phyloP scores from a whole-genome alignment of 1,140 invertebrate species.

The Cyphomyrmex costatus region DNA sequence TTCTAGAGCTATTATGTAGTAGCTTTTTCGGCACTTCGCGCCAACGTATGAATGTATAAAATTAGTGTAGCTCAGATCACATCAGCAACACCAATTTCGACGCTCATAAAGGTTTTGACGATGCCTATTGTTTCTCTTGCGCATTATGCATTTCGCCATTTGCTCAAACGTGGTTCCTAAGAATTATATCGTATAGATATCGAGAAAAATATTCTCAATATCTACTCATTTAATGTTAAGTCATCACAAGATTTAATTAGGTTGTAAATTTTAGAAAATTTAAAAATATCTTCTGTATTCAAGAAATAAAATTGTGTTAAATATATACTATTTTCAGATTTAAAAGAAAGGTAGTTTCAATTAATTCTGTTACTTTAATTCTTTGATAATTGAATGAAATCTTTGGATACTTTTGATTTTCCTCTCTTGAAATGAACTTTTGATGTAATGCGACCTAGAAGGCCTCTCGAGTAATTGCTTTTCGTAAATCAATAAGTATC shows the following conservation, averaged over 20 bases:
- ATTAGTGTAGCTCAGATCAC: slow-evolving; percentile 16
- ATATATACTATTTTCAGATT: not conserved
- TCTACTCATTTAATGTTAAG: not conserved
- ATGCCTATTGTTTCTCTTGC: slow-evolving; percentile 20
- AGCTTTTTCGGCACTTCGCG: slow-evolving; percentile 9
- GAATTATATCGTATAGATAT: not conserved
- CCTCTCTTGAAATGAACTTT: slow-evolving; percentile 40
- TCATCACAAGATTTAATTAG: not conserved
- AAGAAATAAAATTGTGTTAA: slow-evolving; percentile 1
- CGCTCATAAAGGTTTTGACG: slow-evolving; percentile 22
- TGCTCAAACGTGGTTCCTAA: not conserved
- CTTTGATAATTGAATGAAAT: not conserved
- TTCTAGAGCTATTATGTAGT: slow-evolving; percentile 17
- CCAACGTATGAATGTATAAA: slow-evolving; percentile 40
- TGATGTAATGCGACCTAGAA: slow-evolving; percentile 27
- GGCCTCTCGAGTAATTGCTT: slow-evolving; percentile 66
- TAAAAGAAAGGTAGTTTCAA: not conserved
- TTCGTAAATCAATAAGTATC: slow-evolving; percentile 74
- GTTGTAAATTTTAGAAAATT: not conserved
- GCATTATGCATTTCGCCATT: slow-evolving; percentile 31
- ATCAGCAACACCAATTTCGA: slow-evolving; percentile 11
- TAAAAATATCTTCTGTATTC: not conserved
- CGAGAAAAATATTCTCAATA: not conserved
- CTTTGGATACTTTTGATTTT: not conserved
- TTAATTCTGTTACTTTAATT: not conserved